phyloP scores from a whole-genome alignment of 2,113 vertebrate genomes.

The Brachyhypopomus gauderio region DNA sequence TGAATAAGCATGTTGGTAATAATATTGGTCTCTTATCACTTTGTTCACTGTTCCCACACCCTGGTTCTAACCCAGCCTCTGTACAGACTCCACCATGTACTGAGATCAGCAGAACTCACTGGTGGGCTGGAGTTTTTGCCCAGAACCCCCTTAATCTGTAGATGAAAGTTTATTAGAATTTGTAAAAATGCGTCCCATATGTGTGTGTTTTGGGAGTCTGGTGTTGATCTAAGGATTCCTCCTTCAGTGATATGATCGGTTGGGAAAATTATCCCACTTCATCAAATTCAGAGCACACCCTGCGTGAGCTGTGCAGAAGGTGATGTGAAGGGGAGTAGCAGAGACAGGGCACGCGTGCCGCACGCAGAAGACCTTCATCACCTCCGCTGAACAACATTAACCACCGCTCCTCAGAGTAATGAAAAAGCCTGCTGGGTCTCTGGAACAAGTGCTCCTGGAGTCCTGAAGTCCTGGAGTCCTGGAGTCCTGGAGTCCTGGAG shows the following conservation, averaged over 20 bases:
- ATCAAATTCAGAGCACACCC: conserved; percentile 76
- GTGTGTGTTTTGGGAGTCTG: conserved; percentile 69
- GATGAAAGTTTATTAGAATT: conserved; percentile 78
- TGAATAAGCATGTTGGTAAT: not conserved
- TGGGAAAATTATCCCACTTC: conserved; percentile 71
- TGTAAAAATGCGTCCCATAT: conserved; percentile 78
- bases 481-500: conserved; percentile 15
- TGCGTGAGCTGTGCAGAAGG: conserved; percentile 45
- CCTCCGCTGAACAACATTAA: not conserved
- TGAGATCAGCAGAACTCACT: conserved; percentile 48
- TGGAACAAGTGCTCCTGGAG: not conserved
- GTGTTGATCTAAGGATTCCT: conserved; percentile 73
- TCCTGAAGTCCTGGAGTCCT: not conserved
- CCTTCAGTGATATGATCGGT: conserved; percentile 73
- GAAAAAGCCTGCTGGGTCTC: conserved; percentile 21
- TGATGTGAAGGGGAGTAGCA: conserved; percentile 17
- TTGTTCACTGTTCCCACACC: not conserved
- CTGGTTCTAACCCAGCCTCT: conserved; percentile 54
- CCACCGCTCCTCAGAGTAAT: not conserved
- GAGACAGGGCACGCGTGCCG: not conserved
- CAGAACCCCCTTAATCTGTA: conserved; percentile 59
- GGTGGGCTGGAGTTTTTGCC: conserved; percentile 58
- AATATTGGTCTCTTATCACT: conserved; percentile 11
- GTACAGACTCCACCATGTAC: conserved; percentile 50
- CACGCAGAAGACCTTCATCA: conserved; percentile 24